Conservation (phyloP, 2,797 vertebrate genomes). For the Emys orbicularis region DNA sequence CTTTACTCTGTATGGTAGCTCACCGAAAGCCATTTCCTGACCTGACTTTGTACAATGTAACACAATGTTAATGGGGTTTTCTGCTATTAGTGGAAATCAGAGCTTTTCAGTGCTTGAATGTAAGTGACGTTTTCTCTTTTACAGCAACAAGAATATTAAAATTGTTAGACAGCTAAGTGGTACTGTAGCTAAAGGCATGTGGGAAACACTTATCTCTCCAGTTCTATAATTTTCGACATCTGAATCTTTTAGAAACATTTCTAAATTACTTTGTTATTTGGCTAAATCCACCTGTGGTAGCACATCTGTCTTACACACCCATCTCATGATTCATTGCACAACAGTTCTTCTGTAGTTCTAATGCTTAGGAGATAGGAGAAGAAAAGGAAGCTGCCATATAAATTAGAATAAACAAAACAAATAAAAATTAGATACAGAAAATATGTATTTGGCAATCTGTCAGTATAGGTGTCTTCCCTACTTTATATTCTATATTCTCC, state of each 20-base stretch:
- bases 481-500: neutral
- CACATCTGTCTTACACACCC: neutral
- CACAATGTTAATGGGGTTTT: neutral
- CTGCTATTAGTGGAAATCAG: accelerated
- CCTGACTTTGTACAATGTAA: neutral
- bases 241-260: neutral
- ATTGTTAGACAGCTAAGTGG: neutral
- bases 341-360: neutral
- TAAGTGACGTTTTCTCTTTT: neutral
- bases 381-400: neutral
- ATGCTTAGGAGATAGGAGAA: neutral
- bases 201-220: accelerated
- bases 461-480: neutral
- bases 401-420: neutral
- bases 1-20: neutral
- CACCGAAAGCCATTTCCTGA: neutral
- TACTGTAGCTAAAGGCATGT: neutral
- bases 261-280: neutral
- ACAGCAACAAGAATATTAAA: neutral
- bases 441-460: neutral
- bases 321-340: neutral
- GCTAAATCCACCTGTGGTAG: neutral
- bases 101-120: neutral
- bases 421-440: neutral
- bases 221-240: neutral